Conservation (phyloP, 2,113 vertebrate species). For the Okapia johnstoni region DNA sequence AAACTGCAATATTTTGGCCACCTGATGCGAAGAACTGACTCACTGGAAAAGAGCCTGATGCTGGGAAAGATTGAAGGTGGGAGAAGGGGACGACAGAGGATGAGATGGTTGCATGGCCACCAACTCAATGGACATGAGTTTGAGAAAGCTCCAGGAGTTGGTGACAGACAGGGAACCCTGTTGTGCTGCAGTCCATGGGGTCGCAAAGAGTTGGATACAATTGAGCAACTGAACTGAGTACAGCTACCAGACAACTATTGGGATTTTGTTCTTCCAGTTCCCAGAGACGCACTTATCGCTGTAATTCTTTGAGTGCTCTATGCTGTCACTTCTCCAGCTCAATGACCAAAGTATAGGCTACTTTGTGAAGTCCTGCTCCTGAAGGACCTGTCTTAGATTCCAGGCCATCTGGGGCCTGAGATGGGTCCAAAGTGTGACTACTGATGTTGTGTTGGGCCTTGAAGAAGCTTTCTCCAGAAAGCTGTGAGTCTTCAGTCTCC, state of each 20-base stretch:
- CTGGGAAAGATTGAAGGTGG: background rate
- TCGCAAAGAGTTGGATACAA: background rate
- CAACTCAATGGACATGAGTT: background rate
- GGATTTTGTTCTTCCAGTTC: background rate
- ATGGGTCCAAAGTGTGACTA: background rate
- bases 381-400: background rate
- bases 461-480: background rate
- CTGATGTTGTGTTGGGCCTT: background rate
- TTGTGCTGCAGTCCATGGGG: background rate
- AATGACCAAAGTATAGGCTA: background rate
- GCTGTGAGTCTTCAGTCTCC: background rate
- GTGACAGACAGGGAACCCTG: background rate
- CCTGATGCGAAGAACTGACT: background rate
- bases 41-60: background rate
- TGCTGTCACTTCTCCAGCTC: background rate
- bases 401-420: background rate
- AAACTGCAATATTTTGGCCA: background rate
- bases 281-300: background rate
- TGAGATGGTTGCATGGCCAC: background rate
- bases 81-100: background rate
- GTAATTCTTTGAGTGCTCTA: background rate
- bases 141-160: background rate
- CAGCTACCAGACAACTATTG: background rate
- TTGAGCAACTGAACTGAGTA: background rate
- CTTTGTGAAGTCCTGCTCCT: background rate